These are phyloP conservation scores for Hipparchia semele DNA, from an alignment of 2,888 invertebrate species.

Conservation along the genomic window DNA sequence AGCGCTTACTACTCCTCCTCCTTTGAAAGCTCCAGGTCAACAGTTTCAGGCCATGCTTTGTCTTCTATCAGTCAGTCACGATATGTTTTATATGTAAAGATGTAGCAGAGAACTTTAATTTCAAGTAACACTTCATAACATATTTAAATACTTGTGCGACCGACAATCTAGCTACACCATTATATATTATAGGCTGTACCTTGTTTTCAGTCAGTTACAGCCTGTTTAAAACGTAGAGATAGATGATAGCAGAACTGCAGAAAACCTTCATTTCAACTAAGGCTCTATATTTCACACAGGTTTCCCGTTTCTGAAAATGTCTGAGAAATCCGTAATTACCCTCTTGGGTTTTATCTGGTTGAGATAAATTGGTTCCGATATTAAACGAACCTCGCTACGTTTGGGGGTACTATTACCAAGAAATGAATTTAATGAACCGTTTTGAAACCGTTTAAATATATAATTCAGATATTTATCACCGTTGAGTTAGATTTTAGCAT, in stretches of 20 bases:
- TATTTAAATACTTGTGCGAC: too few relatives aligned
- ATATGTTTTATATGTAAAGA: neutral
- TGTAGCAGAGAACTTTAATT: constrained; percentile 33
- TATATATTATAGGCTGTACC: too few relatives aligned
- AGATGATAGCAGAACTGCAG: too few relatives aligned
- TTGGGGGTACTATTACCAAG: constrained; percentile 15
- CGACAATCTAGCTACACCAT: too few relatives aligned
- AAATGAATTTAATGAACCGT: constrained; percentile 20
- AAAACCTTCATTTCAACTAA: constrained; percentile 30
- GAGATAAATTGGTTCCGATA: constrained; percentile 32
- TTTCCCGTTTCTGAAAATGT: constrained; percentile 35
- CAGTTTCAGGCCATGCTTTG: too few relatives aligned
- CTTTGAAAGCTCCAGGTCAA: too few relatives aligned
- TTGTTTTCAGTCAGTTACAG: too few relatives aligned
- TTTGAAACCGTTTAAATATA: neutral
- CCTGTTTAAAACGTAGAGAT: too few relatives aligned
- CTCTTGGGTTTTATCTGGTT: constrained; percentile 38
- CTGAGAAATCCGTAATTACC: constrained; percentile 39
- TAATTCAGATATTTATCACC: too few relatives aligned
- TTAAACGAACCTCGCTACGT: constrained; percentile 24
- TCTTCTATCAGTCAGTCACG: too few relatives aligned
- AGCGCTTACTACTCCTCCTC: too few relatives aligned
- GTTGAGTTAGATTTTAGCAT: neutral
- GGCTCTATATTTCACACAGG: constrained; percentile 40
- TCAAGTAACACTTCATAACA: constrained; percentile 1